Percentiles rank a stretch among this genome's conserved stretches.
phyloP scores from a whole-genome alignment of 2,113 vertebrate species.

The Callaeas wilsoni region DNA sequence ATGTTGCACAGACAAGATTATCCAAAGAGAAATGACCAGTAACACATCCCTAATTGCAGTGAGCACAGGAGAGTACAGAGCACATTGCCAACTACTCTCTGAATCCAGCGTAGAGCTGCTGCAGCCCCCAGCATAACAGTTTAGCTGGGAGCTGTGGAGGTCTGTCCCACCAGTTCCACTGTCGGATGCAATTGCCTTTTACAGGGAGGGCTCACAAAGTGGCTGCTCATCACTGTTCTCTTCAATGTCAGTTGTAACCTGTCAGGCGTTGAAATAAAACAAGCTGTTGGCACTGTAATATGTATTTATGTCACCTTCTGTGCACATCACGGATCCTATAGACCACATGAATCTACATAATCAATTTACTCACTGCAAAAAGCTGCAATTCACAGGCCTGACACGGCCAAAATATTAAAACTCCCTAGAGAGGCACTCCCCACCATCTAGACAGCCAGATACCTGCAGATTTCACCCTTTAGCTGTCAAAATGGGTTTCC shows the following conservation, averaged over 20 bases:
- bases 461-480: background rate
- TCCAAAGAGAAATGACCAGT: background rate
- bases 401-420: background rate
- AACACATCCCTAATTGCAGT: background rate
- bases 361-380: background rate
- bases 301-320: slow-evolving; percentile 1
- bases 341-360: background rate
- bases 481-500: background rate
- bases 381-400: background rate
- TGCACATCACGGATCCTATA: background rate
- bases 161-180: slow-evolving; percentile 36
- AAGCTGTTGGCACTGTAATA: background rate
- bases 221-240: slow-evolving; percentile 57
- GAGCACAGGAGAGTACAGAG: background rate
- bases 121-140: background rate
- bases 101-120: slow-evolving; percentile 38
- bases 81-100: background rate
- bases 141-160: slow-evolving; percentile 43
- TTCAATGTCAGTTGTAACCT: slow-evolving; percentile 52
- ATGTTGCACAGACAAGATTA: background rate
- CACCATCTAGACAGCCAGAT: background rate
- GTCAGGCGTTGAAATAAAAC: background rate
- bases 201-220: slow-evolving; percentile 24
- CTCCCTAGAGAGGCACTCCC: background rate
- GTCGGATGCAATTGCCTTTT: slow-evolving; percentile 8